phyloP scores from a whole-genome alignment of 2,113 vertebrate genomes.

The Phaethon lepturus region DNA sequence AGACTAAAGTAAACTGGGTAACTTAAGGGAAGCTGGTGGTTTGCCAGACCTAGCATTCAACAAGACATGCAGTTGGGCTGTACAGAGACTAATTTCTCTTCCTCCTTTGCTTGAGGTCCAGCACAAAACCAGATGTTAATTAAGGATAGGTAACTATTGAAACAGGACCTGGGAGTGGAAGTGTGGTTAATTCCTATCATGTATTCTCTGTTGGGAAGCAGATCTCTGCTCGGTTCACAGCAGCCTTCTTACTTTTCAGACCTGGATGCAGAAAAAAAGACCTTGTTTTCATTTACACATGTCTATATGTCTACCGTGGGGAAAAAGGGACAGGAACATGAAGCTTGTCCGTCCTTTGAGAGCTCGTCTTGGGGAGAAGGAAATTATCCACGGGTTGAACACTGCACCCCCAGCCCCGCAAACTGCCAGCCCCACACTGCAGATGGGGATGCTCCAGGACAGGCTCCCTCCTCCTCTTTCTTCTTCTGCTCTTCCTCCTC shows the following conservation, averaged over 20 bases:
- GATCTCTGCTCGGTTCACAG: background rate
- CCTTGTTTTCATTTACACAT: background rate
- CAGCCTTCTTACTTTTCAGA: background rate
- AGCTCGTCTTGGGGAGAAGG: background rate
- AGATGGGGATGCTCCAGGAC: background rate
- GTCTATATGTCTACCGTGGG: rapidly evolving
- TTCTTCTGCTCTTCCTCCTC: background rate
- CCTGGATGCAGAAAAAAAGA: background rate
- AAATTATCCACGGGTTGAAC: background rate
- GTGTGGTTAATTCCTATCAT: background rate
- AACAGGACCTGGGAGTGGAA: background rate
- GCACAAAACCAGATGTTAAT: background rate
- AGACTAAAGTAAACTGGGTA: background rate
- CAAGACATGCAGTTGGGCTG: background rate
- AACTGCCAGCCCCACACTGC: background rate
- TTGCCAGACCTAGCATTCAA: background rate
- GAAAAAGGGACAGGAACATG: rapidly evolving
- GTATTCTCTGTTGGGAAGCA: background rate
- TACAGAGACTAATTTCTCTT: background rate
- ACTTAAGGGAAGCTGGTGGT: background rate
- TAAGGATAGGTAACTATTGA: background rate
- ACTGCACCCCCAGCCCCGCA: rapidly evolving
- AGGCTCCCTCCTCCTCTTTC: background rate
- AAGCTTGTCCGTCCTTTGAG: background rate
- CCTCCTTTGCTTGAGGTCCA: background rate